Evolutionary conservation across 2,113 vertebrate genomes (phyloP).

Genomic region (Erinaceus europaeus): DNA sequence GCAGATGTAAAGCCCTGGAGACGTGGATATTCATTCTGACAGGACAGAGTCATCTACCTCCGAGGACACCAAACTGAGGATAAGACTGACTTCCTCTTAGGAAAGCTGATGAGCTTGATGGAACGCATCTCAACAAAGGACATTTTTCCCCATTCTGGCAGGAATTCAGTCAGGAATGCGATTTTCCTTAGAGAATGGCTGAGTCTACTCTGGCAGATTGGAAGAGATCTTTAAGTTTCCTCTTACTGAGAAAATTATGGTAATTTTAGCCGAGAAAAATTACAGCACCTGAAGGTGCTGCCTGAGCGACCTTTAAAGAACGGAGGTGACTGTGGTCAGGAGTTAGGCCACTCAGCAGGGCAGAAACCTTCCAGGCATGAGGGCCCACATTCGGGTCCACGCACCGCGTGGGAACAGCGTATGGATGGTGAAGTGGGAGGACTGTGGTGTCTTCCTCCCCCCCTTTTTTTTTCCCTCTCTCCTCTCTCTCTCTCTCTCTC

Average conservation of each 20-base stretch:
- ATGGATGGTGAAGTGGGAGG: too few species aligned
- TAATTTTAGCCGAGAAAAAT: constrained; percentile 21
- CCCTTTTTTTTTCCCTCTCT: too few species aligned
- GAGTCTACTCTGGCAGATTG: background rate
- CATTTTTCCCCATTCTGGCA: background rate
- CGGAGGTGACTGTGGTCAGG: too few species aligned
- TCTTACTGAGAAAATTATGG: background rate
- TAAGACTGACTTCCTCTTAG: background rate
- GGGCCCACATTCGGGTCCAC: too few species aligned
- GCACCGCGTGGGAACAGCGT: too few species aligned
- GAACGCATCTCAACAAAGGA: constrained; percentile 20
- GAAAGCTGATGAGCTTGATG: background rate
- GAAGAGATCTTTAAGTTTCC: background rate
- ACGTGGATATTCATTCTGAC: background rate
- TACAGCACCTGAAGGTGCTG: background rate
- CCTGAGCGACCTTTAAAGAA: background rate
- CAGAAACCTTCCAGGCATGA: too few species aligned
- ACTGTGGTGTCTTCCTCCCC: too few species aligned
- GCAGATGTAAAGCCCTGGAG: background rate
- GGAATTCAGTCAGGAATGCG: constrained; percentile 53
- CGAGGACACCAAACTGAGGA: background rate
- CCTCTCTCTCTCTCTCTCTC: too few species aligned
- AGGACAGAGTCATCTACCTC: background rate
- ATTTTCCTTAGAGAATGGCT: constrained; percentile 35
- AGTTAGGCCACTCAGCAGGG: too few species aligned